A percentile compares a stretch with the other conserved stretches of the same genome.
Conservation (phyloP, 2,113 vertebrate genomes). For the Microcebus ravelobensis region DNA sequence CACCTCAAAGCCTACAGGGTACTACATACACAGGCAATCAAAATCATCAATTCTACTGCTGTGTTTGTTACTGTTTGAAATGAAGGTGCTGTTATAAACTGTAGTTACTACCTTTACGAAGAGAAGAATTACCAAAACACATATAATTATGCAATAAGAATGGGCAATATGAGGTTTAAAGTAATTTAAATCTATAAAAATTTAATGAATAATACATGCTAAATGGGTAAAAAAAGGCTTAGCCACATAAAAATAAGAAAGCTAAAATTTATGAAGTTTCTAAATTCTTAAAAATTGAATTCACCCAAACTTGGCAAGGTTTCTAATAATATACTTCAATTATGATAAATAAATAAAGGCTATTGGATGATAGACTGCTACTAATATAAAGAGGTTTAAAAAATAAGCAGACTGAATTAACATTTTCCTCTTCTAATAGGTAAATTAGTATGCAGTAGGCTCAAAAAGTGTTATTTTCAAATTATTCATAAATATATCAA, state of each 20-base stretch:
- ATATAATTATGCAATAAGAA: slow-evolving; percentile 37
- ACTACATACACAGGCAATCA: neutral
- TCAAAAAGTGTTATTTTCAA: slow-evolving; percentile 69
- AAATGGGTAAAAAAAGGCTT: neutral
- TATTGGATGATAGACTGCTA: neutral
- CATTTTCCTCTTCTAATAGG: neutral
- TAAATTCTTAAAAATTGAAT: slow-evolving; percentile 33
- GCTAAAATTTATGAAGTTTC: neutral
- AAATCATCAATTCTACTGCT: neutral
- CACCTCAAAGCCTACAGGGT: neutral
- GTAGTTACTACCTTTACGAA: neutral
- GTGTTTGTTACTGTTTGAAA: neutral
- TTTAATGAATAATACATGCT: neutral
- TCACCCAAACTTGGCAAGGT: neutral
- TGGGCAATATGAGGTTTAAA: neutral
- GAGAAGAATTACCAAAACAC: slow-evolving; percentile 53
- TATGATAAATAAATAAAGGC: slow-evolving; percentile 29
- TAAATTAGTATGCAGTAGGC: neutral
- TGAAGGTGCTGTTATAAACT: neutral
- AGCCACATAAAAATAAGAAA: slow-evolving; percentile 30
- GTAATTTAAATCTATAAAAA: slow-evolving; percentile 35
- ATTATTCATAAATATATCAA: slow-evolving; percentile 62
- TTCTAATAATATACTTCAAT: slow-evolving; percentile 8
- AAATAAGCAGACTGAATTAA: neutral
- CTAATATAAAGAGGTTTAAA: neutral